Evolutionary conservation across 2,888 invertebrate genomes (phyloP).

Genomic region (Holacanthella duospinosa): DNA sequence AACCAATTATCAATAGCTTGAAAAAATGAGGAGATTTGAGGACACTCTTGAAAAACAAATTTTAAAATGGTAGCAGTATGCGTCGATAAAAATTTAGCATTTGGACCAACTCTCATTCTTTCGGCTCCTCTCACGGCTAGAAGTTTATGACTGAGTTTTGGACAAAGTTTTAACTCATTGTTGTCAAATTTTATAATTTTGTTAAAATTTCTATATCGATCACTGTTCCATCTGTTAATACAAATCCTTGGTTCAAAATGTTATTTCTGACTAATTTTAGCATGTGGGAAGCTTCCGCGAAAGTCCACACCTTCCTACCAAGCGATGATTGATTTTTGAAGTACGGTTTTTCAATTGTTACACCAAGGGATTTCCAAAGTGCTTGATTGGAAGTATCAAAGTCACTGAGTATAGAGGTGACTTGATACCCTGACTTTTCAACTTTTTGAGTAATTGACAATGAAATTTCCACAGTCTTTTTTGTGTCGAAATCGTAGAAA

Average conservation of each 20-base stretch:
- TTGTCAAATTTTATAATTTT: background rate
- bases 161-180: background rate
- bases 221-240: slow-evolving; percentile 3
- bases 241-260: slow-evolving; percentile 17
- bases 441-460: too few relatives aligned
- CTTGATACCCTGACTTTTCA: background rate
- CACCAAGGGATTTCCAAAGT: background rate
- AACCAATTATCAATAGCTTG: background rate
- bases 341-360: background rate
- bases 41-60: background rate
- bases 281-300: slow-evolving; percentile 26
- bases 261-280: slow-evolving; percentile 24
- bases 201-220: slow-evolving; percentile 7
- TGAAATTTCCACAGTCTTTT: too few relatives aligned
- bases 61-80: background rate
- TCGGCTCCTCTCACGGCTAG: background rate
- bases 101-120: background rate
- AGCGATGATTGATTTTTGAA: slow-evolving; percentile 13
- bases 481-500: too few relatives aligned
- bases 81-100: background rate
- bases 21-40: background rate
- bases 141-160: background rate
- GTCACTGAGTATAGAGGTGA: background rate
- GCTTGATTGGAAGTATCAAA: background rate
- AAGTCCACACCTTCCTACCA: slow-evolving; percentile 13